phyloP scores from a whole-genome alignment of 2,113 vertebrate genomes.

The Callipepla squamata region DNA sequence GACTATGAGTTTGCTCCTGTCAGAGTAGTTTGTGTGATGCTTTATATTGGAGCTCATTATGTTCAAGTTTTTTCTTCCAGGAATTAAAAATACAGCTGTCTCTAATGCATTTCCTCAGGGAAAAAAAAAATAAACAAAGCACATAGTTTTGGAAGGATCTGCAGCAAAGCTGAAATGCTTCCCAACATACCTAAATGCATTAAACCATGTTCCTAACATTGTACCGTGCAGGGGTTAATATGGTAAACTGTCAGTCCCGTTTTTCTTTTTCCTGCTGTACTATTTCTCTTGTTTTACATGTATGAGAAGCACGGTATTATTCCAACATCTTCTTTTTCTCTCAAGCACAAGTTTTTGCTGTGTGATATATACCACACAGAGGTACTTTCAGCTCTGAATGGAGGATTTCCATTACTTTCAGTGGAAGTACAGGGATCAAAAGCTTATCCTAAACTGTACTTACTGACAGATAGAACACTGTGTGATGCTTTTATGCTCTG shows the following conservation, averaged over 20 bases:
- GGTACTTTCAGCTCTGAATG: neutral
- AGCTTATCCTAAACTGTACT: constrained; percentile 4
- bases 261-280: neutral
- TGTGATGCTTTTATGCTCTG: neutral
- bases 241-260: neutral
- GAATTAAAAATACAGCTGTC: neutral
- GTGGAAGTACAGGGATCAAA: neutral
- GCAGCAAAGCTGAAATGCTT: neutral
- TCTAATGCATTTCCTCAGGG: neutral
- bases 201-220: rapidly evolving
- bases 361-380: neutral
- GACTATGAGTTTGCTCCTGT: neutral
- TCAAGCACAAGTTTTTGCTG: neutral
- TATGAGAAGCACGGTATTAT: neutral
- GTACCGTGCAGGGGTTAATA: rapidly evolving
- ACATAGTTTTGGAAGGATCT: neutral
- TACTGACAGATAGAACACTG: neutral
- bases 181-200: neutral
- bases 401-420: constrained; percentile 10
- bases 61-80: neutral
- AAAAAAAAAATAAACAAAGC: neutral
- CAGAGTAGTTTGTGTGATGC: neutral
- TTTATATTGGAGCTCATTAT: neutral
- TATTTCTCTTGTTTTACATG: neutral
- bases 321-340: neutral